A percentile compares a stretch with the other conserved stretches of the same genome.
Evolutionary conservation across 2,888 invertebrate genomes (phyloP).

Genomic region (Taenaris catops): DNA sequence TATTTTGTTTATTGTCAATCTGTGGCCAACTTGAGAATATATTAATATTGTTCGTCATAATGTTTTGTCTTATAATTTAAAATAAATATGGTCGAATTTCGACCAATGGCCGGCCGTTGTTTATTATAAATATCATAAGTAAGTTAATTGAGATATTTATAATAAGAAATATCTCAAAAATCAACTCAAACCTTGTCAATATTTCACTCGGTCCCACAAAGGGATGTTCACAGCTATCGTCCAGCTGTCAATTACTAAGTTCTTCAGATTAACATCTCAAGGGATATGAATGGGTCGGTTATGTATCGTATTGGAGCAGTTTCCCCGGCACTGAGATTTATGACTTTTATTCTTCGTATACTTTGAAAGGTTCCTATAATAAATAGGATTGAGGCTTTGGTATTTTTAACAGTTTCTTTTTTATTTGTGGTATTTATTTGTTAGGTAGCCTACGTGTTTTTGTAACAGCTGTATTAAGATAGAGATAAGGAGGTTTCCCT

Average conservation of each 20-base stretch:
- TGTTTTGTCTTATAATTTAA: too few species aligned
- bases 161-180: background rate
- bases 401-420: background rate
- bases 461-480: too few species aligned
- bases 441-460: too few species aligned
- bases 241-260: conserved; percentile 57
- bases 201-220: conserved; percentile 9
- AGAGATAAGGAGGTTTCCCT: too few species aligned
- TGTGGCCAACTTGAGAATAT: too few species aligned
- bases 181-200: background rate
- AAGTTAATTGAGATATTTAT: too few species aligned
- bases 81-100: too few species aligned
- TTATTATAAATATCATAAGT: too few species aligned
- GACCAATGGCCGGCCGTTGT: too few species aligned
- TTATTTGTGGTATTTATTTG: background rate
- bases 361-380: background rate
- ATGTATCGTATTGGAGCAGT: conserved; percentile 13
- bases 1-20: too few species aligned
- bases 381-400: background rate
- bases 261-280: conserved; percentile 47
- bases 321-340: conserved; percentile 14
- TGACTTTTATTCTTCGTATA: conserved; percentile 5
- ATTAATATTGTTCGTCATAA: too few species aligned
- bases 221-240: conserved; percentile 37
- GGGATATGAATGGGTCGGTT: conserved; percentile 41